Evolutionary conservation across 2,888 invertebrate species (phyloP), one percentile per base, ranked within the genome.

Genomic region (Epinotia nisella): DNA sequence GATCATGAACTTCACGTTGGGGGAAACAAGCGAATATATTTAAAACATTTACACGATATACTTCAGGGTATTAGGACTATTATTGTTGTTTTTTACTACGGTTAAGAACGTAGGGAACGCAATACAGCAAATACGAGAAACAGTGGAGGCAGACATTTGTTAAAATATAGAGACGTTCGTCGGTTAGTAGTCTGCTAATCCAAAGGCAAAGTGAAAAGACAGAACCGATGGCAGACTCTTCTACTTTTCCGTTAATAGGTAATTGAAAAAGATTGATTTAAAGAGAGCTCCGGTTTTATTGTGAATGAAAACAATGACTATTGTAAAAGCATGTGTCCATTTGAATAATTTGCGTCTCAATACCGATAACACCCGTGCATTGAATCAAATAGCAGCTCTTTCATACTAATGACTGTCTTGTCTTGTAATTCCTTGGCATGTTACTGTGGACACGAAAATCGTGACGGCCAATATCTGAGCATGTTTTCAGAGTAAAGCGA

Each of bases 401-500:
- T 55, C 59, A 68, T 72, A 41, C 73, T 72, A 72, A 72, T 55
- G n/a, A 55, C 17, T 67, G 61, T 69, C 60, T 62, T 65, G 70
- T 69, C 60, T 75, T 74, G 80, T 69, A 84, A 83, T 80, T 83
- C 75, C 74, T 62, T 59, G 56, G 62, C 78, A 78, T 71, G 74
- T 81, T 80, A 78, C 78, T 74, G 76, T 75, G 74, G 78, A 83
- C 87, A 89, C 85, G 87, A 86, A 84, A 83, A 74, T 89, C 90
- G 90, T 90, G 90, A 90, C 87, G 74, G 74, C 75, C 82, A 85
- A 88, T 88, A 87, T 64, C 73, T 39, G 73, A 53, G 64, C 58
- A 58, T 51, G 84, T 81, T 84, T 81, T 78, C 80, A 80, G 84
- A 80, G 78, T 78, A 81, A 77, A 78, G 51, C 73, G 69, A 53